Conservation (phyloP, 2,888 invertebrate species). For the Theretra japonica region DNA sequence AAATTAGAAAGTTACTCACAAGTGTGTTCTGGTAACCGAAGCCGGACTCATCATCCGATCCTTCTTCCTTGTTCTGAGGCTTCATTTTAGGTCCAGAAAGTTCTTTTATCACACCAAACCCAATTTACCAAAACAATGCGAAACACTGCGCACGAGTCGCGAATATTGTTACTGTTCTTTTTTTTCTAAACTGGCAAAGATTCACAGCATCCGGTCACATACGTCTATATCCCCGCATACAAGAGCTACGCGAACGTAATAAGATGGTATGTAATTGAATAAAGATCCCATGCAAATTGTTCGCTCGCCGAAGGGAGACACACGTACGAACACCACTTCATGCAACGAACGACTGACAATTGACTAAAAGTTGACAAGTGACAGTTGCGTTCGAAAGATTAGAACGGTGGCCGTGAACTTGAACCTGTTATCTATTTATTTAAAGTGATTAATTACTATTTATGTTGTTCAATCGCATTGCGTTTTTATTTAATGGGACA, state of each 20-base stretch:
- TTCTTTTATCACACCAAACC: conserved; percentile 59
- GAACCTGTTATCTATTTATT: conserved; percentile 53
- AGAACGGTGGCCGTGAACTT: conserved; percentile 67
- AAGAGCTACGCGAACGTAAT: conserved; percentile 61
- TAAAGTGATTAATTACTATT: conserved; percentile 30
- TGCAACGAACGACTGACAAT: conserved; percentile 72
- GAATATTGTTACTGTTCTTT: conserved; percentile 49
- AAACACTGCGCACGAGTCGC: conserved; percentile 47
- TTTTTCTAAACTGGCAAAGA: conserved; percentile 53
- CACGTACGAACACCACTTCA: conserved; percentile 72
- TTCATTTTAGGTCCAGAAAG: conserved; percentile 63
- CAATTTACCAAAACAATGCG: conserved; percentile 65
- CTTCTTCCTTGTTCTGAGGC: conserved; percentile 69
- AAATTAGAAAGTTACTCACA: conserved; percentile 84
- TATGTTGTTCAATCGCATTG: conserved; percentile 28
- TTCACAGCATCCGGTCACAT: conserved; percentile 61
- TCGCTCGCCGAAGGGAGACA: conserved; percentile 57
- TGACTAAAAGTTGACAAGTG: conserved; percentile 59
- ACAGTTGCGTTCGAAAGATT: conserved; percentile 64
- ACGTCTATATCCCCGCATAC: conserved; percentile 63
- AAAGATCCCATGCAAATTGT: conserved; percentile 78
- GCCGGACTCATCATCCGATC: conserved; percentile 86
- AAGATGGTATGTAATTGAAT: conserved; percentile 78
- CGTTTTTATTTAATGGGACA: conserved; percentile 14
- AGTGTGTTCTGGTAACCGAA: conserved; percentile 89